Conservation (phyloP, 92 coral and sea anemone genomes). For the Paragorgia papillata region DNA sequence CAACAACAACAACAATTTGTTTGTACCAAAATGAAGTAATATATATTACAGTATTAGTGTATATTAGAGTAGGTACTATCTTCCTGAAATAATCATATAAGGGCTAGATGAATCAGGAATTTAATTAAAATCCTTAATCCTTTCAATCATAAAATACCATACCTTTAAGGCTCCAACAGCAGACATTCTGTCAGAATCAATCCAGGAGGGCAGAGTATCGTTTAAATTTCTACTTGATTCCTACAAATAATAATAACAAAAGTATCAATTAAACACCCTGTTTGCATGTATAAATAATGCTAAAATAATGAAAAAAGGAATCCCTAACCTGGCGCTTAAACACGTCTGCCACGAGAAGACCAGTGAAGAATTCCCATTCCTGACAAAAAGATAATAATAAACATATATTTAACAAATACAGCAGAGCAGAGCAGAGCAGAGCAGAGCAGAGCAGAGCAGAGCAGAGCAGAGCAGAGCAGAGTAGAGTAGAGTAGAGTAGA, state of each 20-base stretch:
- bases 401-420: not conserved
- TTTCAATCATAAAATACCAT: too few species aligned
- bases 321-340: constrained; percentile 90
- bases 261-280: constrained; percentile 50
- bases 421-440: too few species aligned
- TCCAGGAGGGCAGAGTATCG: constrained; percentile 91
- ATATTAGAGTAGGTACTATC: too few species aligned
- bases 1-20: too few species aligned
- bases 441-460: too few species aligned
- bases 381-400: constrained; percentile 23
- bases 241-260: constrained; percentile 55
- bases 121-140: too few species aligned
- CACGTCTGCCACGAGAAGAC: constrained; percentile 84
- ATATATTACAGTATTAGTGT: too few species aligned
- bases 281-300: not conserved
- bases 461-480: too few species aligned
- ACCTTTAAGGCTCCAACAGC: constrained; percentile 92
- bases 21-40: too few species aligned
- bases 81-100: too few species aligned
- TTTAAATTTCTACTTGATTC: constrained; percentile 94
- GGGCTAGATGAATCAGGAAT: too few species aligned
- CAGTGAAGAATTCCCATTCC: constrained; percentile 99
- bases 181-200: constrained; percentile 87
- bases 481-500: too few species aligned
- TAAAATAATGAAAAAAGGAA: not conserved